Percentiles rank a stretch among this genome's conserved stretches.
These are phyloP conservation scores for Pollimyrus isidori DNA, from an alignment of 2,113 vertebrate species.

Conservation along the genomic window DNA sequence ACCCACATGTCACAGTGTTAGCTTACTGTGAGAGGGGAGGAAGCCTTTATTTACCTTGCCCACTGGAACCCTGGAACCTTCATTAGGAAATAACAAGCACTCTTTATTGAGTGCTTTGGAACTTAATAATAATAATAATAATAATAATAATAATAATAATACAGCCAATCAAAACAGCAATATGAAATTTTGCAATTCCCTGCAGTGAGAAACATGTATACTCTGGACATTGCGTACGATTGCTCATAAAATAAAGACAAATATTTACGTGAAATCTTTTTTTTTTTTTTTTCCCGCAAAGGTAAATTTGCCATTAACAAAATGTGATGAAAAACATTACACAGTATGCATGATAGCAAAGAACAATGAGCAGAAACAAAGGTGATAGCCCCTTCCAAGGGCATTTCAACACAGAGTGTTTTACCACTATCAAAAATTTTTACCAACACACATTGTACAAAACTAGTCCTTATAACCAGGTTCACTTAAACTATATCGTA, in stretches of 20 bases:
- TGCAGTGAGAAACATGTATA: conserved; percentile 9
- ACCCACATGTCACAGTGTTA: conserved; percentile 25
- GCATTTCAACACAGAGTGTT: conserved; percentile 62
- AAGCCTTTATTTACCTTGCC: conserved; percentile 33
- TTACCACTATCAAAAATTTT: conserved; percentile 71
- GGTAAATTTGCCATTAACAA: conserved; percentile 44
- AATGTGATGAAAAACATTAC: conserved; percentile 31
- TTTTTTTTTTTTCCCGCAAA: conserved; percentile 35
- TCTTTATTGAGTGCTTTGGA: conserved; percentile 42
- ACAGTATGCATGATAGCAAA: conserved; percentile 60
- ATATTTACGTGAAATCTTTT: conserved; percentile 30
- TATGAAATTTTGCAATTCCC: conserved; percentile 18
- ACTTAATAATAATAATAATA: conserved; percentile 24
- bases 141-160: conserved; percentile 27
- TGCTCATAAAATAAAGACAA: conserved; percentile 33
- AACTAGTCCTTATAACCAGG: conserved; percentile 73
- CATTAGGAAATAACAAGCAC: conserved; percentile 38
- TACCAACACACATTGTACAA: conserved; percentile 77
- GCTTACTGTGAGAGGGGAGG: conserved; percentile 20
- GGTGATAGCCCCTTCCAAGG: conserved; percentile 60
- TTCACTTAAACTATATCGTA: conserved; percentile 71
- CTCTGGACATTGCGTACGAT: conserved; percentile 10
- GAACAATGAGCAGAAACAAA: conserved; percentile 58
- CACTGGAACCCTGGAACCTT: conserved; percentile 40
- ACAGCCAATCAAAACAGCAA: conserved; percentile 17